phyloP scores from a whole-genome alignment of 2,888 invertebrate genomes.

The Drosophila suboccidentalis region DNA sequence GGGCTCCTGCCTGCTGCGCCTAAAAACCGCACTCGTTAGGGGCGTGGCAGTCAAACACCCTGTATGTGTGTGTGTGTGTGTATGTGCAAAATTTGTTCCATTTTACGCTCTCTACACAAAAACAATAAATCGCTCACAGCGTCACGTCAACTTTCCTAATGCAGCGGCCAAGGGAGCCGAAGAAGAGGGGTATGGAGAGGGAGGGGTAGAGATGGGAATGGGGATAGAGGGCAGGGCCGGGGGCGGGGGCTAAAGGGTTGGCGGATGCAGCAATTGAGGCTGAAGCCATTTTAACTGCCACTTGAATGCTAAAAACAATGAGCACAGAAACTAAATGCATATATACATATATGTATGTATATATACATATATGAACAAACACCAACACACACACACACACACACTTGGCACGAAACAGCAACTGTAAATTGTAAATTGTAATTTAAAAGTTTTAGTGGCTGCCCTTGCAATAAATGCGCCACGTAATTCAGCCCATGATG shows the following conservation, averaged over 20 bases:
- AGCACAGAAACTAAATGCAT: constrained; percentile 55
- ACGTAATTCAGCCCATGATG: constrained; percentile 64
- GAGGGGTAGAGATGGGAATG: too few relatives aligned
- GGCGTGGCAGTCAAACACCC: constrained; percentile 42
- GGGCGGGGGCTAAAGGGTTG: constrained; percentile 25
- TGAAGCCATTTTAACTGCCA: constrained; percentile 81
- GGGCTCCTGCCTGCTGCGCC: constrained; percentile 30
- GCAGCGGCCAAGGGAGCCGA: constrained; percentile 51
- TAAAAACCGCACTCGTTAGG: constrained; percentile 51
- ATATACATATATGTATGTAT: constrained; percentile 6
- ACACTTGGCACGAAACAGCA: constrained; percentile 36
- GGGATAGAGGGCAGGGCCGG: background rate
- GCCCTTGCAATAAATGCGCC: constrained; percentile 71
- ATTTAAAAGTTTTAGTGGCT: constrained; percentile 77
- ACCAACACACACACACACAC: constrained; percentile 7
- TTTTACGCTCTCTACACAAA: constrained; percentile 81
- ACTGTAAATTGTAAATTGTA: constrained; percentile 75
- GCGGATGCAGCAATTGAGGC: constrained; percentile 75
- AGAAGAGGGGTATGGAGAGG: background rate
- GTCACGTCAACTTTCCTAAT: constrained; percentile 79
- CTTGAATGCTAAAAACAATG: constrained; percentile 71
- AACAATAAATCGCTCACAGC: constrained; percentile 81
- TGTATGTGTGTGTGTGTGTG: constrained; percentile 39
- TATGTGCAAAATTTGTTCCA: constrained; percentile 72
- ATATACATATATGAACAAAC: background rate